Conservation (phyloP, 1,140 invertebrate genomes). For the Panonychus citri region DNA sequence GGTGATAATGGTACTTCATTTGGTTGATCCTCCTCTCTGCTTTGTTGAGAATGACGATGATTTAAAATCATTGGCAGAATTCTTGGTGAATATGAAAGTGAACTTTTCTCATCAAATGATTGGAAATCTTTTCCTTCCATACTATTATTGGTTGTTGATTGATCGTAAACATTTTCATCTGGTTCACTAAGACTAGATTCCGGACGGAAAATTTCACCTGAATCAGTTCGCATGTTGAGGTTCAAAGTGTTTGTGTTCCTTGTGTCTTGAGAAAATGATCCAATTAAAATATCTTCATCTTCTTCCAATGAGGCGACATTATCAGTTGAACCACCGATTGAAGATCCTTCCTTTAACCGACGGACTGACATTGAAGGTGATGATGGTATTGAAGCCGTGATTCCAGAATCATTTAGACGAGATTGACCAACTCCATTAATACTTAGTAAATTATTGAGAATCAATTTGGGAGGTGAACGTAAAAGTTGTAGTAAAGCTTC, state of each 20-base stretch:
- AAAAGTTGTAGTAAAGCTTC: slow-evolving; percentile 53
- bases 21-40: not conserved
- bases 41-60: too few species aligned
- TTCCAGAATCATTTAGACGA: not conserved
- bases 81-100: not conserved
- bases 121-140: not conserved
- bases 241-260: slow-evolving; percentile 16
- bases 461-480: slow-evolving; percentile 33
- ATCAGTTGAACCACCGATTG: not conserved
- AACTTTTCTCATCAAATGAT: not conserved
- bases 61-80: not conserved
- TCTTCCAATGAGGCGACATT: not conserved
- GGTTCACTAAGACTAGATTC: not conserved
- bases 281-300: not conserved
- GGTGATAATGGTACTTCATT: not conserved
- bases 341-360: not conserved
- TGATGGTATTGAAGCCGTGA: not conserved
- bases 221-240: not conserved
- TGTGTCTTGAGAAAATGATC: not conserved
- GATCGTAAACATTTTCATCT: not conserved
- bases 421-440: slow-evolving; percentile 28
- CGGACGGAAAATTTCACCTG: not conserved
- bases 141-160: too few species aligned
- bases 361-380: not conserved
- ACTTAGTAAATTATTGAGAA: slow-evolving; percentile 33